A percentile compares a stretch with the other conserved stretches of the same genome.
Evolutionary conservation across 2,113 vertebrate species (phyloP).

Genomic region (Rallus limicola): DNA sequence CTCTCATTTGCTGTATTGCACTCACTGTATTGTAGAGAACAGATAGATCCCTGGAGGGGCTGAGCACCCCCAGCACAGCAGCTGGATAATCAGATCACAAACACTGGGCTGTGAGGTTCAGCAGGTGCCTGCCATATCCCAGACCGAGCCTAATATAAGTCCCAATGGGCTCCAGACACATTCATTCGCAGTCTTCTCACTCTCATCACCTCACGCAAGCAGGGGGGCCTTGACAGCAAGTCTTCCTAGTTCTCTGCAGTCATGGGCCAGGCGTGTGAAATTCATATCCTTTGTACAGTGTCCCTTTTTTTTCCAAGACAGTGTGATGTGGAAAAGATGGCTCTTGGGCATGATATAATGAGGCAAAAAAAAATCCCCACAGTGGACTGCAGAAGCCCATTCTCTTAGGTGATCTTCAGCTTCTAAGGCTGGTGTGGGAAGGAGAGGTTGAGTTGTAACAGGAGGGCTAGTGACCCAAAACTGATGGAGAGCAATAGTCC

Average conservation of each 20-base stretch:
- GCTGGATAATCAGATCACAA: not conserved
- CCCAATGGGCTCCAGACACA: not conserved
- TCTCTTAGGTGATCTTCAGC: not conserved
- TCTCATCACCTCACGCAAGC: not conserved
- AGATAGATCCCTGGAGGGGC: not conserved
- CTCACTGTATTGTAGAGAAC: not conserved
- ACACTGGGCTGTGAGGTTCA: not conserved
- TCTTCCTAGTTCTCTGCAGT: not conserved
- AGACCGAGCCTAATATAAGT: not conserved
- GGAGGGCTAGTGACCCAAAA: not conserved
- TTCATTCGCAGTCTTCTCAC: not conserved
- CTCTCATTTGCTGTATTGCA: not conserved
- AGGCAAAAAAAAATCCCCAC: not conserved
- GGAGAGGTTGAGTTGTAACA: accelerated
- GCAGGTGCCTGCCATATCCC: not conserved
- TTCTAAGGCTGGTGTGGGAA: not conserved
- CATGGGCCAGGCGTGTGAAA: not conserved
- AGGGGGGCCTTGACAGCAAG: not conserved
- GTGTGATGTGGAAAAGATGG: not conserved
- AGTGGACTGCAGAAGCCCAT: not conserved
- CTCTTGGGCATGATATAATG: not conserved
- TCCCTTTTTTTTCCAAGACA: not conserved
- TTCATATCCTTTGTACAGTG: not conserved
- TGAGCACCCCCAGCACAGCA: not conserved
- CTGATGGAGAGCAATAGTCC: not conserved